Base-by-base conservation (phyloP, 2,888 invertebrate species). In the Cheilosia variabilis region DNA sequence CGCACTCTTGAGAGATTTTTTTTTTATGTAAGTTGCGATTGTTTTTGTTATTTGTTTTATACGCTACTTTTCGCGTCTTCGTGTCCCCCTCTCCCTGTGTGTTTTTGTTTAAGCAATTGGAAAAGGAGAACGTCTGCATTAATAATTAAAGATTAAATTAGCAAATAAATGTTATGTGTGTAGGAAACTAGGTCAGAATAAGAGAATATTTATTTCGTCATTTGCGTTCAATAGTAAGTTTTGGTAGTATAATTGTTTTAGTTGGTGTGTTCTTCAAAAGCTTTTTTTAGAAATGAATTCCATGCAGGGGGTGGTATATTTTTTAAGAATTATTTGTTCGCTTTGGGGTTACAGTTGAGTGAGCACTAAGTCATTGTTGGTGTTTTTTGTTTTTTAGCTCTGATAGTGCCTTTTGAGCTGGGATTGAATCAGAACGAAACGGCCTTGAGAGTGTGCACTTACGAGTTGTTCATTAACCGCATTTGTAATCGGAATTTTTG, bases 71-170 rank as follows among this genome's bases (percentile, higher is more conserved):
- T 37, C 13, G 13, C 13, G 37, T 0, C 27, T 27, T 27, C 27
- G 45, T 72, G 31, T 27, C 27, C 6, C 27, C 31, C 45, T 76
- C 63, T 68, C 55, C 62, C 55, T 78, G 2, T 7, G 4, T 45
- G 45, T 47, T 47, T 84, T 50, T 63, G 79, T 79, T 52, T 79
- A 62, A 82, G 78, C 73, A 79, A 84, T 75, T 47, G 55, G 71
- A 72, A 87, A 83, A 76, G 76, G 80, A 87, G 87, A 87, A 81
- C 83, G 87, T 80, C 87, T 83, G 87, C 83, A 84, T 87, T 80
- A 78, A 52, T 52, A 52, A 87, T 86, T 86, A 86, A 86, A 81
- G 86, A 86, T 76, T 81, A 81, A 86, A 81, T 86, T 86, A 72
- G 72, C 81, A 72, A 86, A 86, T 71, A 65, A 63, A 73, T 84